Percentiles rank a stretch among this genome's conserved stretches.
These are phyloP conservation scores for Fulica atra DNA, from an alignment of 2,113 vertebrate genomes.

Conservation along the genomic window DNA sequence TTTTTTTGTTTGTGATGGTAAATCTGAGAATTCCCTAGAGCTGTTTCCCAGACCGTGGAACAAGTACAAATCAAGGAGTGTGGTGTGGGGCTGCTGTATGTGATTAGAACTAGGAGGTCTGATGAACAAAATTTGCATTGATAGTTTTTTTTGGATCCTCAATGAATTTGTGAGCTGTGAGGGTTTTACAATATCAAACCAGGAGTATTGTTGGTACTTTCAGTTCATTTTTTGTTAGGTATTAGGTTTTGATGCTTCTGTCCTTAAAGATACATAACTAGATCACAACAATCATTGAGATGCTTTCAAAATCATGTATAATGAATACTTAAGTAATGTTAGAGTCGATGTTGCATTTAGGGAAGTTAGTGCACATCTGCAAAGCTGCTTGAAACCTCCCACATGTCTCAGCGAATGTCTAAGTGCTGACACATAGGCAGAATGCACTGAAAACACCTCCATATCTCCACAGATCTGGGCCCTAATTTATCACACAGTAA, in stretches of 20 bases:
- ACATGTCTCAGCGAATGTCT: neutral
- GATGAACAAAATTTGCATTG: neutral
- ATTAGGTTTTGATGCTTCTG: neutral
- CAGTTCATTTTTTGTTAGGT: neutral
- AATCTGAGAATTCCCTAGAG: neutral
- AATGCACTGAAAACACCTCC: neutral
- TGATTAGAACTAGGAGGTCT: neutral
- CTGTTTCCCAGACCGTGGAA: neutral
- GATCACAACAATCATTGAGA: neutral
- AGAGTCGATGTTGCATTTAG: neutral
- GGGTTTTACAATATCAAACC: neutral
- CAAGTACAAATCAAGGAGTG: neutral
- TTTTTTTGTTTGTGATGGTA: neutral
- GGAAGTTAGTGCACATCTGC: neutral
- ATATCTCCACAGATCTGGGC: neutral
- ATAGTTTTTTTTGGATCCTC: neutral
- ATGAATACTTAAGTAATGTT: neutral
- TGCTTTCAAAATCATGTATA: neutral
- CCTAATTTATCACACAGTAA: neutral
- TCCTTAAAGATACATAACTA: neutral
- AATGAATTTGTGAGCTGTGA: neutral
- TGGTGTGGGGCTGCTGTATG: too few species aligned
- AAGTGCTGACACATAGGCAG: neutral
- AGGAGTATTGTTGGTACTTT: neutral
- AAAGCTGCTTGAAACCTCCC: neutral